A percentile compares a stretch with the other conserved stretches of the same genome.
phyloP scores from a whole-genome alignment of 2,113 vertebrate genomes.

The Scatophagus argus region DNA sequence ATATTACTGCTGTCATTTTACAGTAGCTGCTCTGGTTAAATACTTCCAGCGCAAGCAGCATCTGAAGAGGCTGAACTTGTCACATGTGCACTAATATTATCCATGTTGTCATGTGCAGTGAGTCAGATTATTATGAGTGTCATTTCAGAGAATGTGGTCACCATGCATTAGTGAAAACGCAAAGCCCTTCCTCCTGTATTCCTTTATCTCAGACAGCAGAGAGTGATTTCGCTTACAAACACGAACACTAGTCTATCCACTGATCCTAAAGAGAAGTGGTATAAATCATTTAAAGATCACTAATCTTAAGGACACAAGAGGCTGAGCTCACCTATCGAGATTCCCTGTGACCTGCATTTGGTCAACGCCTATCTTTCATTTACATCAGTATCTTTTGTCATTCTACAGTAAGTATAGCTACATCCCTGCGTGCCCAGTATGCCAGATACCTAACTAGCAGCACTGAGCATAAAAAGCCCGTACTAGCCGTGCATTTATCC shows the following conservation, averaged over 20 bases:
- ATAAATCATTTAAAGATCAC: neutral
- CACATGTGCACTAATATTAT: conserved; percentile 11
- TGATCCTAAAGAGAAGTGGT: neutral
- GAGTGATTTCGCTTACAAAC: conserved; percentile 17
- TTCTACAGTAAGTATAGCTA: neutral
- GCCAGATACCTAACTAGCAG: neutral
- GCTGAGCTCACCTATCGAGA: conserved; percentile 3
- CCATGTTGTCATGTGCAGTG: conserved; percentile 12
- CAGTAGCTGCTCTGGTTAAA: conserved; percentile 14
- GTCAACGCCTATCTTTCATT: conserved; percentile 36
- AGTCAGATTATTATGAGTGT: conserved; percentile 39
- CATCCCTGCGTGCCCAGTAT: neutral
- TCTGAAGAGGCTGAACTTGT: conserved; percentile 23
- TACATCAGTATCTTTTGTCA: neutral
- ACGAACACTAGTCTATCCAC: neutral
- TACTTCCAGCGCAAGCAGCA: neutral
- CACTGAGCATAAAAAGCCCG: neutral
- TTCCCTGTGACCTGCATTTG: conserved; percentile 44
- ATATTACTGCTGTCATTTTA: conserved; percentile 10
- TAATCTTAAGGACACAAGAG: neutral
- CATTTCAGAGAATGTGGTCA: conserved; percentile 37
- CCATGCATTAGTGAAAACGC: conserved; percentile 3
- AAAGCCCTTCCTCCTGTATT: neutral
- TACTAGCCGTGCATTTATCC: neutral
- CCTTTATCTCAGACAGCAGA: neutral